Percentiles rank a stretch among this genome's conserved stretches.
Evolutionary conservation across 1,140 invertebrate species (phyloP).

Genomic region (Aphelenchoides avenae): DNA sequence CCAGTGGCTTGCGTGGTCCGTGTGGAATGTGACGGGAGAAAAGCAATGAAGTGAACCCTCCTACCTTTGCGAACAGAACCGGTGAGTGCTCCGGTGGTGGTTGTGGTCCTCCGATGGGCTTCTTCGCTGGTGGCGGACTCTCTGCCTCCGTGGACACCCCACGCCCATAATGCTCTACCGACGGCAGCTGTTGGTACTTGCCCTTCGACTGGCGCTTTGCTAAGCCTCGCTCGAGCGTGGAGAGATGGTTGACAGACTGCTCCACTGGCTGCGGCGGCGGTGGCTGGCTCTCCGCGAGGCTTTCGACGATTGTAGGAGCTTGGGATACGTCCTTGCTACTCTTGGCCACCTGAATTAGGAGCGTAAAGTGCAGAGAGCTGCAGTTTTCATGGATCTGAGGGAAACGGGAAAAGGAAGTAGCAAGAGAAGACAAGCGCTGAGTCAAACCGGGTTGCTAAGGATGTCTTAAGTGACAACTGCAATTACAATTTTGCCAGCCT

Average conservation of each 20-base stretch:
- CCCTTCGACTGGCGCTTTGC: constrained; percentile 57
- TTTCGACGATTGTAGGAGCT: constrained; percentile 51
- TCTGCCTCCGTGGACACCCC: constrained; percentile 57
- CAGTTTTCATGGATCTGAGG: no score
- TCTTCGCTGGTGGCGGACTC: constrained; percentile 40
- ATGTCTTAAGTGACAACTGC: no score
- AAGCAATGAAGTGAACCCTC: background rate
- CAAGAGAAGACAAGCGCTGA: no score
- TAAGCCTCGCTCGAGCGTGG: constrained; percentile 52
- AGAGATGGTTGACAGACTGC: constrained; percentile 34
- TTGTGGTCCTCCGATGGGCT: constrained; percentile 53
- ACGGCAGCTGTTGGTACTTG: constrained; percentile 47
- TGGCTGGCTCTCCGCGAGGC: constrained; percentile 2
- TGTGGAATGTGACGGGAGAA: background rate
- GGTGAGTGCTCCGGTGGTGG: constrained; percentile 52
- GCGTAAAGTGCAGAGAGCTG: no score
- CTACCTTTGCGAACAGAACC: constrained; percentile 54
- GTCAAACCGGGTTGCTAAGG: no score
- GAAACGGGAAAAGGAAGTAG: no score
- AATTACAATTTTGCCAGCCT: no score
- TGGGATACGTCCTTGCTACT: no score
- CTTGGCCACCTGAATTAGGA: no score
- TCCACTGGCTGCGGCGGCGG: constrained; percentile 25
- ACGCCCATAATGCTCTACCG: constrained; percentile 50
- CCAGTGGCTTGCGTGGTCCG: no score